These are phyloP conservation scores for Moxostoma hubbsi DNA, from an alignment of 2,797 vertebrate species.

Conservation along the genomic window DNA sequence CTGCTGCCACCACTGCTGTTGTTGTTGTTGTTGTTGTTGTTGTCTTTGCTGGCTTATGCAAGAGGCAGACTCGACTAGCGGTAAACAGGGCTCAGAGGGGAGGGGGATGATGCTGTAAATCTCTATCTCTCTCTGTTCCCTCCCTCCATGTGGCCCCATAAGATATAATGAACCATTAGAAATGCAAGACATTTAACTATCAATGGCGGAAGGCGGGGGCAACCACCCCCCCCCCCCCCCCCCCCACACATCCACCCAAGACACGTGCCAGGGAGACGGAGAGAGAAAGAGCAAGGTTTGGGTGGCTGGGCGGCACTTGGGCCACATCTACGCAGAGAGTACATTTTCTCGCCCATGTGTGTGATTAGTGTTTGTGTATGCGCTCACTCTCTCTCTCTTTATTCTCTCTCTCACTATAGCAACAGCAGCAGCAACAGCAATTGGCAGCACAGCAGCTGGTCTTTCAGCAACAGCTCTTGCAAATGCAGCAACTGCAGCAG, in stretches of 20 bases:
- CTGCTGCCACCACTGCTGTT: slow-evolving; percentile 56
- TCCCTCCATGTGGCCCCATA: slow-evolving; percentile 65
- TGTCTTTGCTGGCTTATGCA: slow-evolving; percentile 68
- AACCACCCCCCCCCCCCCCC: slow-evolving; percentile 36
- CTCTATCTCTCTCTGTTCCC: slow-evolving; percentile 40
- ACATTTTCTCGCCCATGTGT: slow-evolving; percentile 46
- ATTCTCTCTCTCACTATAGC: neutral
- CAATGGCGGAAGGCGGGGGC: slow-evolving; percentile 49
- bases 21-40: slow-evolving; percentile 68
- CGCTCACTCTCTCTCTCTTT: slow-evolving; percentile 47
- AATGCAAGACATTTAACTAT: slow-evolving; percentile 80
- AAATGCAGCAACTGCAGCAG: slow-evolving; percentile 99
- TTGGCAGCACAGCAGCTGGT: slow-evolving; percentile 99
- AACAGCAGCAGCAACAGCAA: slow-evolving; percentile 86
- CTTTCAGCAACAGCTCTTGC: slow-evolving; percentile 99
- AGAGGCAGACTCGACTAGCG: slow-evolving; percentile 63
- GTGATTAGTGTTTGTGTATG: slow-evolving; percentile 32
- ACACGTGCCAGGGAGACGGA: neutral
- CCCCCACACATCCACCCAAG: neutral
- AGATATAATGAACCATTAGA: slow-evolving; percentile 78
- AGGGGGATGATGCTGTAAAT: slow-evolving; percentile 37
- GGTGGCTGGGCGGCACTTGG: slow-evolving; percentile 1
- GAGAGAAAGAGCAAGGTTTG: slow-evolving; percentile 11
- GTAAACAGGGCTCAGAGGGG: slow-evolving; percentile 70
- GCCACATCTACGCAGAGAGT: slow-evolving; percentile 37